Conservation (phyloP, 2,888 invertebrate species). For the Polymixis lichenea region DNA sequence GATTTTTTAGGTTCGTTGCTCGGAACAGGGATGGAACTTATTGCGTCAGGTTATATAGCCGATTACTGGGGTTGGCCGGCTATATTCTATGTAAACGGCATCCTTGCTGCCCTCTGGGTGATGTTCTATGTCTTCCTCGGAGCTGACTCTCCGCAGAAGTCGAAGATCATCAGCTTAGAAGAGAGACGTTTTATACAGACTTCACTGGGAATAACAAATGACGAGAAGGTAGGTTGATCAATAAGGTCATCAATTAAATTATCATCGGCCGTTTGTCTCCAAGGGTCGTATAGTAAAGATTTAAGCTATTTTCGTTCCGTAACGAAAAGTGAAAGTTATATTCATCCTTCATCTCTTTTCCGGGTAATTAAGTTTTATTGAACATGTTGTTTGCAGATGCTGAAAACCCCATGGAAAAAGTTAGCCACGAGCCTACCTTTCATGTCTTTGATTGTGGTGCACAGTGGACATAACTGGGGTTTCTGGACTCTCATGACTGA, state of each 20-base stretch:
- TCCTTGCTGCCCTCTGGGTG: conserved; percentile 89
- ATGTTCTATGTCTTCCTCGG: conserved; percentile 91
- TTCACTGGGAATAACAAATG: conserved; percentile 68
- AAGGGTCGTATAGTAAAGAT: neutral
- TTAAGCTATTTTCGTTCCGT: neutral
- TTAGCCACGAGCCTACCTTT: conserved; percentile 90
- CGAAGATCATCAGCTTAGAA: conserved; percentile 90
- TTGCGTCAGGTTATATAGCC: conserved; percentile 84
- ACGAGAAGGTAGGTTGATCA: conserved; percentile 9
- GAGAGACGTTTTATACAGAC: conserved; percentile 93
- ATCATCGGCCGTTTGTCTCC: neutral
- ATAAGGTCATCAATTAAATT: neutral
- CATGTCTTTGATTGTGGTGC: conserved; percentile 88
- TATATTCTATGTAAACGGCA: conserved; percentile 92
- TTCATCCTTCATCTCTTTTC: no score
- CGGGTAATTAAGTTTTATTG: neutral
- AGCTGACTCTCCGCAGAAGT: conserved; percentile 91
- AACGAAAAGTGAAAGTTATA: neutral
- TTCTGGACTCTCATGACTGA: conserved; percentile 93
- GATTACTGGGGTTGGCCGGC: conserved; percentile 91
- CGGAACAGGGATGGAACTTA: conserved; percentile 91
- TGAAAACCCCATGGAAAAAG: conserved; percentile 90
- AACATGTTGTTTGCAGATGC: conserved; percentile 66
- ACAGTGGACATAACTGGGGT: conserved; percentile 93
- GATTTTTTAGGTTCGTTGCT: conserved; percentile 86